Evolutionary conservation across 2,113 vertebrate species (phyloP), one percentile per base, ranked within the genome.

Genomic region (Bombycilla garrulus): DNA sequence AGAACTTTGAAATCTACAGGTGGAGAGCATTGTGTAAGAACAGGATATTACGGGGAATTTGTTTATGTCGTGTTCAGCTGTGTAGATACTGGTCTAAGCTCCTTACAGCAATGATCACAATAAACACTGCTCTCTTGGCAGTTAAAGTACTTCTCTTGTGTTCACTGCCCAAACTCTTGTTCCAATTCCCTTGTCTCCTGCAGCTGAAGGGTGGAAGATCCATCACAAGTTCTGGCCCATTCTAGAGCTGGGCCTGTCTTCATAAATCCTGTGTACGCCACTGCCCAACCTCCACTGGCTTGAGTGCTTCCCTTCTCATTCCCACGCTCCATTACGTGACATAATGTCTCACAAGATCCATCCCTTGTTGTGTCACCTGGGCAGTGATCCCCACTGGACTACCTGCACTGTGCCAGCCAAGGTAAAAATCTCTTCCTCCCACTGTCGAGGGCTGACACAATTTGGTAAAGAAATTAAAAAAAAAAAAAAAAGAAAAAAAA

Each of bases 401-500:
- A 57, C 4, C 29, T 56, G 12, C 21, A 42, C 51, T 4, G 0
- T 28, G 9, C 12, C 4, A 5, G n/a, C 22, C 1, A 1, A 65
- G 35, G 29, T 24, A 51, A 38, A 23, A 82, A 31, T 26, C 13
- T 45, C 33, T 44, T 87, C 26, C 22, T 70, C 42, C 5, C 1
- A 1, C 20, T 50, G 15, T 16, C 33, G 50, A 86, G 31, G 11
- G 26, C 19, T 83, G 47, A 25, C n/a, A 62, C 9, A 62, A 11
- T 31, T 22, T 47, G 35, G 16, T 4, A 0, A 18, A 25, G n/a
- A n/a, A n/a, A n/a, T 42, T 42, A 42, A 42, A 42, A 42, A 42
- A 42, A 42, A 42, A 42, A 42, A 42, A 42, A 42, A 42, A 42
- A 14, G 42, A 66, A 69, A 44, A 54, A 48, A 8, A 15, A 8